These are phyloP conservation scores for Strigamia maritima DNA, from an alignment of 2,888 invertebrate genomes.

Conservation along the genomic window DNA sequence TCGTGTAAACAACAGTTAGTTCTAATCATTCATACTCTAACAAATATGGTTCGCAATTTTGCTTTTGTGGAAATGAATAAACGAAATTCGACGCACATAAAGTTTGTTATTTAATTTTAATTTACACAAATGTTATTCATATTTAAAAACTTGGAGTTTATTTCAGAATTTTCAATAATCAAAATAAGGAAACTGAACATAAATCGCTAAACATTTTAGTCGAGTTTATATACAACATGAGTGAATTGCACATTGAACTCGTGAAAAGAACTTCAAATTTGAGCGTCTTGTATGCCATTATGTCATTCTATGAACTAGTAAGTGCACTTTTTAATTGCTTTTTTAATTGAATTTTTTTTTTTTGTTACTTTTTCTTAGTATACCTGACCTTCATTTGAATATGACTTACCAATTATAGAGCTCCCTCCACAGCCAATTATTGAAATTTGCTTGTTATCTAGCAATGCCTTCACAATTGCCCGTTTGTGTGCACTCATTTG, in stretches of 20 bases:
- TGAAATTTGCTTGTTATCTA: background rate
- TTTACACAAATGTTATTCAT: background rate
- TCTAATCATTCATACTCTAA: background rate
- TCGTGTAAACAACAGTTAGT: background rate
- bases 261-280: background rate
- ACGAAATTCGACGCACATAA: background rate
- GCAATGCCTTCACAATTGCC: background rate
- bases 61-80: background rate
- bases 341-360: background rate
- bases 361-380: background rate
- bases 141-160: background rate
- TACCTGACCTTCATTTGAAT: slow-evolving; percentile 7
- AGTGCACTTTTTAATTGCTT: background rate
- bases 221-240: background rate
- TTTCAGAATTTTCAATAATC: background rate
- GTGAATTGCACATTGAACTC: background rate
- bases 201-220: background rate
- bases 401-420: slow-evolving; percentile 2
- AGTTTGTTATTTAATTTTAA: background rate
- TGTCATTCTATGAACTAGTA: background rate
- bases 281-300: background rate
- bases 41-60: background rate
- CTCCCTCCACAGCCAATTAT: background rate
- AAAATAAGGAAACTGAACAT: background rate
- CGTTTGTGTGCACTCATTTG: slow-evolving; percentile 31